Evolutionary conservation across 2,113 vertebrate species (phyloP).

Genomic region (Indicator indicator): DNA sequence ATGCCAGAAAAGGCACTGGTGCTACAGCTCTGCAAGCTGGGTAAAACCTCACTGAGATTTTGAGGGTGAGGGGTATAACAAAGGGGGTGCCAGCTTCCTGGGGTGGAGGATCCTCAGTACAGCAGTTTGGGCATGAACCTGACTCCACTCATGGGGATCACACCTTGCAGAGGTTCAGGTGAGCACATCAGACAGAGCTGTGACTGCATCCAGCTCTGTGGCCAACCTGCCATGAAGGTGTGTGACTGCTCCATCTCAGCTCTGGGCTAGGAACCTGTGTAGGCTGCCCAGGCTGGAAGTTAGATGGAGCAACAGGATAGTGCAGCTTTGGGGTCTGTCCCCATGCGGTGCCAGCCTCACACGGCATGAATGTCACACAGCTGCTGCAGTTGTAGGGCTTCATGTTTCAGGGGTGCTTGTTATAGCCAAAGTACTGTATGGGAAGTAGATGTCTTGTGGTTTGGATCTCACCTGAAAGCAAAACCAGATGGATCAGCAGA

Average conservation of each 20-base stretch:
- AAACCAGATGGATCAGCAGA: neutral
- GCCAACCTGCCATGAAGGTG: neutral
- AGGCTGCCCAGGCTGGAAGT: neutral
- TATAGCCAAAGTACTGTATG: neutral
- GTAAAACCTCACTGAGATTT: neutral
- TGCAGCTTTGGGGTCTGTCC: neutral
- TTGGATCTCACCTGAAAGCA: neutral
- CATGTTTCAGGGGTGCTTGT: neutral
- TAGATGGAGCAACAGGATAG: neutral
- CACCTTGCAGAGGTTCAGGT: neutral
- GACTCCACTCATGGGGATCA: accelerated
- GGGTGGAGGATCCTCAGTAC: neutral
- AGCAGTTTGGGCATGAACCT: accelerated
- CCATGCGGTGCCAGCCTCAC: neutral
- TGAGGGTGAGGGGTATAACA: neutral
- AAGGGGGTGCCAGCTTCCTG: neutral
- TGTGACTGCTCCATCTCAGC: accelerated
- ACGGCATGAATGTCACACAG: neutral
- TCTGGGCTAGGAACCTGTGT: neutral
- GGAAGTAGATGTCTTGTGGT: neutral
- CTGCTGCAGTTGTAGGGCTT: neutral
- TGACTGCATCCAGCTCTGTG: neutral
- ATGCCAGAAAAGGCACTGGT: neutral
- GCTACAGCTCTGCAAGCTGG: neutral
- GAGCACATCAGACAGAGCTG: neutral